Evolutionary conservation across 2,888 invertebrate genomes (phyloP).

Genomic region (Listrodromus nycthemerus): DNA sequence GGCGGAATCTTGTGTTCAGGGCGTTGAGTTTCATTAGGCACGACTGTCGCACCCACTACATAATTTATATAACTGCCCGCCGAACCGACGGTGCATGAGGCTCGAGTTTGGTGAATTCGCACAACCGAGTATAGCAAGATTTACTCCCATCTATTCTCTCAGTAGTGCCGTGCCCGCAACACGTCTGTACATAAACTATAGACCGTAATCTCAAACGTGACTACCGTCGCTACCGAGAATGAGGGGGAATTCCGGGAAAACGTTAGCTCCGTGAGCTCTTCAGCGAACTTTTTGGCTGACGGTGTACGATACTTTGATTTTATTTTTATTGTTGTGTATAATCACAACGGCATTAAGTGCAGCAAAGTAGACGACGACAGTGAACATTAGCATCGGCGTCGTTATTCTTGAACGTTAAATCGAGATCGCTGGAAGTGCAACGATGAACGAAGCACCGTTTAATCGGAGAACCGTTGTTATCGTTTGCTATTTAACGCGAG

Average conservation of each 20-base stretch:
- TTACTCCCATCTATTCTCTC: constrained; percentile 8
- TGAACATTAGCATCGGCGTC: neutral
- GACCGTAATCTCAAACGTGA: constrained; percentile 53
- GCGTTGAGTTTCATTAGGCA: constrained; percentile 62
- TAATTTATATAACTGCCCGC: constrained; percentile 60
- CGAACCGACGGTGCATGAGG: constrained; percentile 22
- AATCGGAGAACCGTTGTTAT: constrained; percentile 11
- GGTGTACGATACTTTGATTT: constrained; percentile 4
- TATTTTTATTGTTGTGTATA: neutral
- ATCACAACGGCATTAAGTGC: neutral
- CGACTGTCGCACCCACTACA: constrained; percentile 49
- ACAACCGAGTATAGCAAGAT: constrained; percentile 37
- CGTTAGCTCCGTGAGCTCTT: constrained; percentile 33
- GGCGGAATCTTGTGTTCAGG: constrained; percentile 49
- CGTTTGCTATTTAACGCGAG: neutral
- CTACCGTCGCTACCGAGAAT: constrained; percentile 43
- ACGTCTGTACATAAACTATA: constrained; percentile 1
- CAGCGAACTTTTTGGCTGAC: neutral
- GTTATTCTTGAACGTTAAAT: constrained; percentile 35
- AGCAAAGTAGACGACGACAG: neutral
- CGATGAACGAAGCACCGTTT: neutral
- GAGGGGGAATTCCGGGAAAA: constrained; percentile 29
- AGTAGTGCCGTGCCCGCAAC: neutral
- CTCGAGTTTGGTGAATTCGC: constrained; percentile 32
- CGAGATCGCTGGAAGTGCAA: neutral